Evolutionary conservation across 1,140 invertebrate species (phyloP).

Genomic region (Camponotus pennsylvanicus): DNA sequence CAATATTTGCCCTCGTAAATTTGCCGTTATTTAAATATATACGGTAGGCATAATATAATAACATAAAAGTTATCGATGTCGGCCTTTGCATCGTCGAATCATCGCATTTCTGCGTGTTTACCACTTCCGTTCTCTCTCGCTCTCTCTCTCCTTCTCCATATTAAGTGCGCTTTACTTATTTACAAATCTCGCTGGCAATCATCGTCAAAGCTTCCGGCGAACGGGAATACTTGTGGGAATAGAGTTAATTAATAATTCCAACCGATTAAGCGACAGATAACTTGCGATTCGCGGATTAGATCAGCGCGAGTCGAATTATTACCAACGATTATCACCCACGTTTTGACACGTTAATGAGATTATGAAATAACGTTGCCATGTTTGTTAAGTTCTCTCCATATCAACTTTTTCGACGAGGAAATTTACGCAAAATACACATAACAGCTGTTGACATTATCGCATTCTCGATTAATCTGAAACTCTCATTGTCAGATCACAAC

Average conservation of each 20-base stretch:
- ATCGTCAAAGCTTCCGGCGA: slow-evolving; percentile 42
- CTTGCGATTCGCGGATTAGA: slow-evolving; percentile 44
- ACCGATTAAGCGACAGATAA: slow-evolving; percentile 54
- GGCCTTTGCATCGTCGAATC: background rate
- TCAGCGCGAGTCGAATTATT: slow-evolving; percentile 29
- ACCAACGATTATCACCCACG: slow-evolving; percentile 40
- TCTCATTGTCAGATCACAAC: background rate
- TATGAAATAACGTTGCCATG: background rate
- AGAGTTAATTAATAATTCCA: slow-evolving; percentile 66
- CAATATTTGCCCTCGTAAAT: slow-evolving; percentile 40
- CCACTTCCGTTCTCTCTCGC: background rate
- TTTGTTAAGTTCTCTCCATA: slow-evolving; percentile 4
- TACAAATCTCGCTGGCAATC: background rate
- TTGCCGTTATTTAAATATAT: slow-evolving; percentile 39
- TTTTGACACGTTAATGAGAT: slow-evolving; percentile 45
- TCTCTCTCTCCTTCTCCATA: background rate
- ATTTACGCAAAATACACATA: background rate
- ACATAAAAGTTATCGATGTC: slow-evolving; percentile 9
- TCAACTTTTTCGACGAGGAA: background rate
- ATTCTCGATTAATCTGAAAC: slow-evolving; percentile 25
- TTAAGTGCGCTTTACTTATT: slow-evolving; percentile 32
- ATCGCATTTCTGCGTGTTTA: background rate
- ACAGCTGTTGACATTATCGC: slow-evolving; percentile 20
- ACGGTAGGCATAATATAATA: background rate
- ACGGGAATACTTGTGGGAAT: background rate